A percentile compares a stretch with the other conserved stretches of the same genome.
Conservation (phyloP, 2,888 invertebrate species). For the Drosophila buzzatii region DNA sequence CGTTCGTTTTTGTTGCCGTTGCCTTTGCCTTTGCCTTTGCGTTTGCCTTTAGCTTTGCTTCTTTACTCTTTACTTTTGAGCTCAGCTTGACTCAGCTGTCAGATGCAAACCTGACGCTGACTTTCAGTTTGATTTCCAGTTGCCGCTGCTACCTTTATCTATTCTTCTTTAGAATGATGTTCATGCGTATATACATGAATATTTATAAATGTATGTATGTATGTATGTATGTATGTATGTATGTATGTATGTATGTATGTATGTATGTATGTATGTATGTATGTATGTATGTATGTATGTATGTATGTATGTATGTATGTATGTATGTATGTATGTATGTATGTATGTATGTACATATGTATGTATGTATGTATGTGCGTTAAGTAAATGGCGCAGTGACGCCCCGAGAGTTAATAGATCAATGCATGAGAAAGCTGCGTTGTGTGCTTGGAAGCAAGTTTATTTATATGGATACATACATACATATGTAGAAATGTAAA, state of each 20-base stretch:
- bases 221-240: background rate
- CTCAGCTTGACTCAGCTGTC: slow-evolving; percentile 42
- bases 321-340: background rate
- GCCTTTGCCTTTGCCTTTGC: slow-evolving; percentile 7
- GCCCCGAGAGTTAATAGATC: slow-evolving; percentile 17
- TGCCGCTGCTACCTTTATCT: slow-evolving; percentile 12
- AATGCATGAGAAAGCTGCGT: slow-evolving; percentile 43
- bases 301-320: background rate
- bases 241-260: background rate
- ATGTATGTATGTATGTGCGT: background rate
- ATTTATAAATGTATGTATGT: background rate
- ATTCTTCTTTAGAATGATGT: slow-evolving; percentile 34
- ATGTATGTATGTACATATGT: background rate
- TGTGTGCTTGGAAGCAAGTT: slow-evolving; percentile 24
- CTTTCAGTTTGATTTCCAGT: slow-evolving; percentile 28
- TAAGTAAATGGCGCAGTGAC: background rate
- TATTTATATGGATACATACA: slow-evolving; percentile 13
- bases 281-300: background rate
- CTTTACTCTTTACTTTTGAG: slow-evolving; percentile 21
- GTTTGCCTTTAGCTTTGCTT: slow-evolving; percentile 9
- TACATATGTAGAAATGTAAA: background rate
- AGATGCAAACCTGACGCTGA: slow-evolving; percentile 42
- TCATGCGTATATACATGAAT: slow-evolving; percentile 3
- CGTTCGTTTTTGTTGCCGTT: slow-evolving; percentile 49
- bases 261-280: background rate